Evolutionary conservation across 2,797 vertebrate species (phyloP).

Genomic region (Chromobotia macracanthus): DNA sequence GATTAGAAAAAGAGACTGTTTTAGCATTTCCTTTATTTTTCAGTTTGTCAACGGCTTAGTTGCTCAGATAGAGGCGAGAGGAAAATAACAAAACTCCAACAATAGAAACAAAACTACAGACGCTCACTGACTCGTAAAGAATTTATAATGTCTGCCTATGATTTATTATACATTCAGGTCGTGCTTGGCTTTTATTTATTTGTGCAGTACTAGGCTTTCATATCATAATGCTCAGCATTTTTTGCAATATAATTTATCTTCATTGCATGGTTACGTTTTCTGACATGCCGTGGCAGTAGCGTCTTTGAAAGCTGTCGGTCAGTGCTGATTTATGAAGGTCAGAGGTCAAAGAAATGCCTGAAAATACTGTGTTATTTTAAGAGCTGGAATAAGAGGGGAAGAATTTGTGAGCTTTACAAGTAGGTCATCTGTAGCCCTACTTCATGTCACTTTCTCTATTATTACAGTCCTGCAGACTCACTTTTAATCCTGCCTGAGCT

Average conservation of each 20-base stretch:
- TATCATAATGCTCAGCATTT: neutral
- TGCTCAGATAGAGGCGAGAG: constrained; percentile 19
- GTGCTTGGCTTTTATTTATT: neutral
- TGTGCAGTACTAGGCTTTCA: neutral
- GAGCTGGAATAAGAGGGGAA: constrained; percentile 68
- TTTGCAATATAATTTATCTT: neutral
- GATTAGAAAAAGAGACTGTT: neutral
- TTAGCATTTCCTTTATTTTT: constrained; percentile 12
- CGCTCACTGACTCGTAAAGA: neutral
- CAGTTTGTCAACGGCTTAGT: constrained; percentile 22
- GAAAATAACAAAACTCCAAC: neutral
- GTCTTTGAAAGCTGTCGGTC: constrained; percentile 53
- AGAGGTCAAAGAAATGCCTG: constrained; percentile 75
- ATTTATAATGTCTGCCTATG: neutral
- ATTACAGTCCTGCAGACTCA: constrained; percentile 74
- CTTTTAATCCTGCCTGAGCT: constrained; percentile 74
- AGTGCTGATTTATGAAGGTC: constrained; percentile 50
- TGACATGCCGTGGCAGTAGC: neutral
- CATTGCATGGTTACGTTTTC: constrained; percentile 1
- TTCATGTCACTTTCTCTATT: constrained; percentile 77
- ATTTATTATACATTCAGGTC: constrained; percentile 18
- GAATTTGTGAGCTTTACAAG: constrained; percentile 80
- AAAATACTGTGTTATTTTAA: constrained; percentile 69
- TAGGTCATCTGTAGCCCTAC: constrained; percentile 79
- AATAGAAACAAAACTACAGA: neutral